A percentile compares a stretch with the other conserved stretches of the same genome.
Evolutionary conservation across 2,888 invertebrate species (phyloP).

Genomic region (Linnaemya vulpina): DNA sequence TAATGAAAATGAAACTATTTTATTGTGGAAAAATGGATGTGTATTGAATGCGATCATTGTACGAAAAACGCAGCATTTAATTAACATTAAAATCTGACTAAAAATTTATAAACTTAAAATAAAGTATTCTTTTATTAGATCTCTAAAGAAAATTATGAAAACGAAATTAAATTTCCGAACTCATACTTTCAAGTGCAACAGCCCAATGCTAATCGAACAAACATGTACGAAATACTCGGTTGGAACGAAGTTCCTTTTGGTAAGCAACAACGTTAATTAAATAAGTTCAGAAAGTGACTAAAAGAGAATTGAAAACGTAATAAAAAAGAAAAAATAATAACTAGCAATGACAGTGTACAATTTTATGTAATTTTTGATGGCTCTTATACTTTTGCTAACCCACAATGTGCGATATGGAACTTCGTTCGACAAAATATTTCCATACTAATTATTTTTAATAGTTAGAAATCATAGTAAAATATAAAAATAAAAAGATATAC

Average conservation of each 20-base stretch:
- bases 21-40: neutral
- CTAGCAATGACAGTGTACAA: too few relatives aligned
- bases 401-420: neutral
- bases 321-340: too few relatives aligned
- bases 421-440: constrained; percentile 5
- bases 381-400: too few relatives aligned
- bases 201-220: constrained; percentile 12
- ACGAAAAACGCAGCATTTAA: neutral
- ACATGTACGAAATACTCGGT: neutral
- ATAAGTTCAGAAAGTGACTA: too few relatives aligned
- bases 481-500: neutral
- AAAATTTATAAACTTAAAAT: neutral
- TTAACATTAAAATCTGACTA: neutral
- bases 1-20: constrained; percentile 22
- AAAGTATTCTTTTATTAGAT: neutral
- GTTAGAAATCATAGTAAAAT: constrained; percentile 29
- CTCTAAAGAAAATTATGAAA: neutral
- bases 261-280: neutral
- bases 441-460: neutral
- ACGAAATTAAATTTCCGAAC: constrained; percentile 6
- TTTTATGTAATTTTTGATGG: too few relatives aligned
- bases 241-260: neutral
- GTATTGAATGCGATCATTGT: neutral
- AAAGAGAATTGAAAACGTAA: too few relatives aligned
- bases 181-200: neutral